Evolutionary conservation across 2,797 vertebrate species (phyloP), one percentile per base, ranked within the genome.

Genomic region (Coccyzus lansbergi): DNA sequence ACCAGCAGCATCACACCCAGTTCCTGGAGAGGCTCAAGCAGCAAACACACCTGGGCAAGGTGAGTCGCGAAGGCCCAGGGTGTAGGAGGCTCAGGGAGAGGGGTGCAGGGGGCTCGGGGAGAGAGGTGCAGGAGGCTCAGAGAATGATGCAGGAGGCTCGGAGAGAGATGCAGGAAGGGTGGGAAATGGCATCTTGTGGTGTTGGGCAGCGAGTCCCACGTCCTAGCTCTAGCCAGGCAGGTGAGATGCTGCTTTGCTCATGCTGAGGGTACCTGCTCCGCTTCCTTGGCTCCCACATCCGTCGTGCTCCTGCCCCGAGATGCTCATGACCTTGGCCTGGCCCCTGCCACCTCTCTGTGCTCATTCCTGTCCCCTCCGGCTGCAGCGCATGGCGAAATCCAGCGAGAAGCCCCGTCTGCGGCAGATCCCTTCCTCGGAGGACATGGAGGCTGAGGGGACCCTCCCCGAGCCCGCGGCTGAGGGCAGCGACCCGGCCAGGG

Each of bases 341-440:
- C 48, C 79, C 83, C 49, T 55, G 40, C 14, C 83, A 9, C 48
- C 51, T 12, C 31, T 15, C 63, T 14, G 12, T 55, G 64, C 75
- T 71, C 58, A 67, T 20, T 21, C 0, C 4, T 40, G 44, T 4
- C 62, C 52, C 65, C 22, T 52, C 72, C 1, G 9, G 42, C 62
- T 3, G 62, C 95, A 97, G 97, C 98, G 98, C 70, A 98, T 98
- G 97, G 97, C 97, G 3, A 99, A 99, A 94, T 97, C 98, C 62
- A 99, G 98, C 6, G 99, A 99, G 97, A 99, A 99, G 97, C 99
- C 98, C 34, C 98, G 98, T 28, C 98, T 99, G 80, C 97, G 97
- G 71, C 99, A 99, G 97, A 99, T 99, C 88, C 99, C 99, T 1
- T 99, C 99, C 4, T 98, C 99, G 0, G 99, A 99, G 97, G 99